phyloP scores from a whole-genome alignment of 2,797 vertebrate species.

The Sebastes vulpes region DNA sequence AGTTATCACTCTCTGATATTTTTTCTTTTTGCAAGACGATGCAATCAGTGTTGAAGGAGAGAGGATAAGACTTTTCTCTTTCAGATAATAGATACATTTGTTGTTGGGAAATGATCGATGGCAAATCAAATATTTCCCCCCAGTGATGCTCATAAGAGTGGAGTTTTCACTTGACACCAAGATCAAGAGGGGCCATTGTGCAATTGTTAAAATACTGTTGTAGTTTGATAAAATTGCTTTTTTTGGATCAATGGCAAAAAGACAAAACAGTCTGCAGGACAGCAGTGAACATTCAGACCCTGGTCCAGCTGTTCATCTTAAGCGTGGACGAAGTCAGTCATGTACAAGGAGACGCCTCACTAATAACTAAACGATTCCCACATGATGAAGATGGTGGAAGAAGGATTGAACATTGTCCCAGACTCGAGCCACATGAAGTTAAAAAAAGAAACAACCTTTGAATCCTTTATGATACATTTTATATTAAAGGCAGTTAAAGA shows the following conservation, averaged over 20 bases:
- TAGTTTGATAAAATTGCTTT: slow-evolving; percentile 5
- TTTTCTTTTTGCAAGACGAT: slow-evolving; percentile 45
- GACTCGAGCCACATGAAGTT: not conserved
- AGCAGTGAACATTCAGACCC: slow-evolving; percentile 3
- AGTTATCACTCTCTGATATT: slow-evolving; percentile 33
- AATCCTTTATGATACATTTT: slow-evolving; percentile 42
- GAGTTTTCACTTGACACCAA: slow-evolving; percentile 1
- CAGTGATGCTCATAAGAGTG: not conserved
- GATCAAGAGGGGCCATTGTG: not conserved
- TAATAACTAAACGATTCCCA: slow-evolving; percentile 21
- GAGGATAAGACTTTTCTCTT: not conserved
- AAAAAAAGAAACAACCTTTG: not conserved
- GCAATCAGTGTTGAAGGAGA: slow-evolving; percentile 28
- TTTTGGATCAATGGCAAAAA: not conserved
- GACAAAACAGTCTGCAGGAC: not conserved
- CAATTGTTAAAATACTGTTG: slow-evolving; percentile 3
- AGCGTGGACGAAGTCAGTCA: slow-evolving; percentile 22
- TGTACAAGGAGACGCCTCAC: slow-evolving; percentile 13
- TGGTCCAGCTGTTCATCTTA: not conserved
- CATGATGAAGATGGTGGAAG: not conserved
- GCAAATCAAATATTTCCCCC: slow-evolving; percentile 4
- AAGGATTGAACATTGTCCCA: not conserved
- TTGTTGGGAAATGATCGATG: slow-evolving; percentile 12
- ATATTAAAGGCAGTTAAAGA: slow-evolving; percentile 44
- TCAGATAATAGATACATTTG: not conserved